Conservation (phyloP, 2,888 invertebrate species). For the Drosophila diplacantha region DNA sequence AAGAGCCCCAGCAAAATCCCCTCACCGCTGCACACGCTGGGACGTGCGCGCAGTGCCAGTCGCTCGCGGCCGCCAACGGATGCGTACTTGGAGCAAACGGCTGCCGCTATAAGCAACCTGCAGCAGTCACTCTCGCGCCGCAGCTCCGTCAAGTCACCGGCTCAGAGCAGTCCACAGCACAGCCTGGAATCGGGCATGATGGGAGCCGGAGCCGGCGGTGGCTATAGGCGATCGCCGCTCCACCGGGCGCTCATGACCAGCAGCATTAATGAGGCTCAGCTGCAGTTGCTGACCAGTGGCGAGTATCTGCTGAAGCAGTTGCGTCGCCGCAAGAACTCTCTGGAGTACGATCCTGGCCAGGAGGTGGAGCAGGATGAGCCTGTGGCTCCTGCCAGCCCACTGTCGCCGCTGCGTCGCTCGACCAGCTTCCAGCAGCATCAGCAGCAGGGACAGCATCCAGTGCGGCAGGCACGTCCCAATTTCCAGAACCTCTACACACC, state of each 20-base stretch:
- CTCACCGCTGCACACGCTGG: slow-evolving; percentile 84
- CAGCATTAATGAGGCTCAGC: slow-evolving; percentile 77
- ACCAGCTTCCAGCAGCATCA: slow-evolving; percentile 80
- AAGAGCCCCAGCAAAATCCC: slow-evolving; percentile 86
- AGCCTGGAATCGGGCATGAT: slow-evolving; percentile 62
- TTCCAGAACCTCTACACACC: slow-evolving; percentile 75
- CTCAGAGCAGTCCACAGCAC: slow-evolving; percentile 76
- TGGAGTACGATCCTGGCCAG: slow-evolving; percentile 57
- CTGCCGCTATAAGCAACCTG: slow-evolving; percentile 74
- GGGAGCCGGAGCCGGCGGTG: slow-evolving; percentile 35
- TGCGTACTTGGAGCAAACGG: slow-evolving; percentile 80
- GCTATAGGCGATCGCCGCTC: slow-evolving; percentile 64
- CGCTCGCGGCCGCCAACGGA: slow-evolving; percentile 78
- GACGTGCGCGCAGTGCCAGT: slow-evolving; percentile 78
- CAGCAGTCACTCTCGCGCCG: slow-evolving; percentile 75
- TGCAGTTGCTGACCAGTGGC: slow-evolving; percentile 74
- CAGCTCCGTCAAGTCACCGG: slow-evolving; percentile 76
- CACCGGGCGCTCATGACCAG: slow-evolving; percentile 75
- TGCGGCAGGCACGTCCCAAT: slow-evolving; percentile 68
- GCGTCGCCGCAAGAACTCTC: slow-evolving; percentile 77
- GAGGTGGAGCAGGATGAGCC: slow-evolving; percentile 40
- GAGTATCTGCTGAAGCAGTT: slow-evolving; percentile 73
- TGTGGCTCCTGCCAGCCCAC: slow-evolving; percentile 39
- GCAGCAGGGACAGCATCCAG: slow-evolving; percentile 50
- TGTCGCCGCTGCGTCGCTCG: slow-evolving; percentile 82